Conservation (phyloP, 2,888 invertebrate genomes). For the Bugulina stolonifera region DNA sequence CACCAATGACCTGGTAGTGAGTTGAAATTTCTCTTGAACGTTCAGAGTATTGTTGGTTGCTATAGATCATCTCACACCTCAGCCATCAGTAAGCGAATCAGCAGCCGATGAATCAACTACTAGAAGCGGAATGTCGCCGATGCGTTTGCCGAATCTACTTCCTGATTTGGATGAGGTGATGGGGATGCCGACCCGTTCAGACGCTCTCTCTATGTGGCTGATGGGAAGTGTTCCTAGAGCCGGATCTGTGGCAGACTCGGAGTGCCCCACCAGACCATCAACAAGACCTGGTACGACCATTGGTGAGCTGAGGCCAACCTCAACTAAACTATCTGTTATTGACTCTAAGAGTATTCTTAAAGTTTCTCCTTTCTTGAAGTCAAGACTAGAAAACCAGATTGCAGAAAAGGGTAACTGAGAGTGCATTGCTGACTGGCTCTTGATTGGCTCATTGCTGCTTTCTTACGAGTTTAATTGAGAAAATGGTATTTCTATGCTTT, state of each 20-base stretch:
- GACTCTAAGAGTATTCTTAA: conserved; percentile 23
- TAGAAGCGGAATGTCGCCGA: conserved; percentile 15
- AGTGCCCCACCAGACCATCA: background rate
- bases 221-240: conserved; percentile 24
- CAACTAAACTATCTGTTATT: conserved; percentile 1
- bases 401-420: conserved; percentile 1
- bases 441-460: no score
- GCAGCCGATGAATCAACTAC: conserved; percentile 24
- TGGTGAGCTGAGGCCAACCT: conserved; percentile 15
- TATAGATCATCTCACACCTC: conserved; percentile 1
- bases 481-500: background rate
- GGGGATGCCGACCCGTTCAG: background rate
- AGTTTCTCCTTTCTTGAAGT: conserved; percentile 21
- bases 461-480: background rate
- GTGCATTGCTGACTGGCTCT: background rate
- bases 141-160: conserved; percentile 5
- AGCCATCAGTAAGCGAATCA: conserved; percentile 18
- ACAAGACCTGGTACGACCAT: conserved; percentile 16
- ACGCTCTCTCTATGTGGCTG: conserved; percentile 9
- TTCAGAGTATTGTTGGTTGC: background rate
- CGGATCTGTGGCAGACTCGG: conserved; percentile 2
- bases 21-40: no score
- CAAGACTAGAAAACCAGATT: background rate
- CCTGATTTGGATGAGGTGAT: conserved; percentile 10
- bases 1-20: no score